Evolutionary conservation across 2,113 vertebrate species (phyloP), one percentile per base, ranked within the genome.

Genomic region (Choloepus hoffmanni): DNA sequence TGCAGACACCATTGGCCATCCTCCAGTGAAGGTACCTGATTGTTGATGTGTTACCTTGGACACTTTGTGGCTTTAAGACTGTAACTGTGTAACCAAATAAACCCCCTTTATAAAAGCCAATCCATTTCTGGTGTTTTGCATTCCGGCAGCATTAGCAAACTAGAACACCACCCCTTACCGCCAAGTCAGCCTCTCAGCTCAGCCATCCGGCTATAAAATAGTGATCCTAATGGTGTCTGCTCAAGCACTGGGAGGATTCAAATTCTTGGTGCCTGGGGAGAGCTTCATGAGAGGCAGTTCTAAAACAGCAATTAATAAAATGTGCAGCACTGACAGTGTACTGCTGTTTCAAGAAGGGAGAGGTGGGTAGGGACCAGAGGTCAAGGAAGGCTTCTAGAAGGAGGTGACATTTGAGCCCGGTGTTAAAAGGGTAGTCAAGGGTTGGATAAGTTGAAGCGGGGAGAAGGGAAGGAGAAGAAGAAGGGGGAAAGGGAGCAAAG

Each of bases 401-500:
- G 36, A 84, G 58, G 48, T 74, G 28, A 68, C n/a, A 45, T 74
- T 79, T 88, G 30, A 95, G 13, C n/a, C 88, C 84, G 33, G 28
- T 60, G 6, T 78, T 91, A 28, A 82, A 89, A 28, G 11, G 28
- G 50, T 21, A 63, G 21, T 26, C 50, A 33, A 30, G 48, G 16
- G 23, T 60, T 73, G 40, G 73, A 78, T 16, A 70, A 65, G 67
- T 33, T 14, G 30, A 76, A 23, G 55, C 70, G n/a, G 58, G 78
- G 26, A 40, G 33, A 7, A 24, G 12, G 1, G 21, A n/a, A n/a
- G 30, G 26, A 23, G 28, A 74, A 63, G 50, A 40, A 58, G 21
- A 19, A 70, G 18, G 33, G 21, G 10, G 12, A 7, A 0, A 43
- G 3, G 28, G 24, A 45, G 4, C 1, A 4, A 6, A n/a, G 8